Evolutionary conservation across 2,113 vertebrate genomes (phyloP), one percentile per base, ranked within the genome.

Genomic region (Tonatia bakeri): DNA sequence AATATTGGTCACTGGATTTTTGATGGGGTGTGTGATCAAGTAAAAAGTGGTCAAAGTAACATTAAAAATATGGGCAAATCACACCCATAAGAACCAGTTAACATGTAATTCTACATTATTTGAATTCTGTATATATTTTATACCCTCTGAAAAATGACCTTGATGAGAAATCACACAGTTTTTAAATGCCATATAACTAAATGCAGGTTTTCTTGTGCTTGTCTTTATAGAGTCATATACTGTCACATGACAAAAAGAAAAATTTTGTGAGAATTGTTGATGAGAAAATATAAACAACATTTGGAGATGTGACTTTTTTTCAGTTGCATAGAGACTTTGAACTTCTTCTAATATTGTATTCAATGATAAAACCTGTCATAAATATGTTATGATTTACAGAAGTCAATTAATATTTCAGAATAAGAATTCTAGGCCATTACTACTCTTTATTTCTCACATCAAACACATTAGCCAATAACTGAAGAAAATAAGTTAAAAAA

Each of bases 341-440:
- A 61, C 6, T 17, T 90, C 26, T 87, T 20, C 45, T 93, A 96
- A 67, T 15, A 8, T 14, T 72, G 7, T 82, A 2, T 52, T 94
- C 61, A 94, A 52, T 82, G 7, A 83, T 86, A 93, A 93, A 17
- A 64, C 50, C 17, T 79, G 73, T 61, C 52, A 47, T 89, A 85
- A 43, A 73, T 86, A 17, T 87, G 91, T 96, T 80, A 84, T 87
- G 56, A 59, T 70, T 82, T 96, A 69, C 15, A 50, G 36, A 87
- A 95, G 24, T 82, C 22, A 93, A 28, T 54, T 45, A 85, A 81
- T 73, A 7, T 75, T 86, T 85, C 4, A 9, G n/a, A n/a, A n/a
- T n/a, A n/a, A 77, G 20, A 54, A 43, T 73, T 81, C 72, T 59
- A 87, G 26, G 26, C 5, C n/a, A 88, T 85, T 85, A 96, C 85